These are phyloP conservation scores for Dromiciops gliroides DNA, from an alignment of 2,113 vertebrate species.

Conservation along the genomic window DNA sequence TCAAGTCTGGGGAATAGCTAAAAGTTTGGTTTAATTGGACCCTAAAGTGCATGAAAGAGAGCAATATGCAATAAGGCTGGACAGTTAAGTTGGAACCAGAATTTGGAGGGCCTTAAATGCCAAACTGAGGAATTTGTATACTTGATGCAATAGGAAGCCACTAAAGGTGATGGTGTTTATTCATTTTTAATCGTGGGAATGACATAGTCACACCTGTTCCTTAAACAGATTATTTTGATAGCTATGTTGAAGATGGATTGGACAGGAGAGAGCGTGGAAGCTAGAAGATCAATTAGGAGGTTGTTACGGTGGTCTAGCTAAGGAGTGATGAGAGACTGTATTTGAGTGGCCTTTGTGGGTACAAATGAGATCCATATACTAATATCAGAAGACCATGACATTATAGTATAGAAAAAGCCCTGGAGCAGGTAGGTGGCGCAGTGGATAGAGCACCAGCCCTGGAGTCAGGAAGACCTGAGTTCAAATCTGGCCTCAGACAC, in stretches of 20 bases:
- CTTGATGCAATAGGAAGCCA: not conserved
- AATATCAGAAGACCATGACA: not conserved
- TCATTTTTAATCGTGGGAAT: not conserved
- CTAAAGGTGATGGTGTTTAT: not conserved
- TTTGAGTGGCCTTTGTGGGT: not conserved
- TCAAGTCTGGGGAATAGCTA: not conserved
- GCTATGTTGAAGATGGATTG: not conserved
- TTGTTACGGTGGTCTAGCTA: not conserved
- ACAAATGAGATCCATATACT: not conserved
- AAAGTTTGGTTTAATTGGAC: not conserved
- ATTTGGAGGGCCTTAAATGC: not conserved
- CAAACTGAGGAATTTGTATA: not conserved
- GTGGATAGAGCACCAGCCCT: too few species aligned
- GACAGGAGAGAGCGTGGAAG: not conserved
- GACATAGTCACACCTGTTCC: not conserved
- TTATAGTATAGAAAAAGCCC: not conserved
- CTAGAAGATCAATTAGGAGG: not conserved
- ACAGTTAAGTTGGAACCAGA: not conserved
- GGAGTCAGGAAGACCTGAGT: too few species aligned
- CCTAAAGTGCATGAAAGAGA: not conserved
- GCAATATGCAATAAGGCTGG: not conserved
- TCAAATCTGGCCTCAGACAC: too few species aligned
- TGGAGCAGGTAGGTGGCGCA: too few species aligned
- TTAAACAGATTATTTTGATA: not conserved
- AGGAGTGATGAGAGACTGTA: not conserved